Conservation (phyloP, 2,113 vertebrate species). For the Protomyctophum bolini region DNA sequence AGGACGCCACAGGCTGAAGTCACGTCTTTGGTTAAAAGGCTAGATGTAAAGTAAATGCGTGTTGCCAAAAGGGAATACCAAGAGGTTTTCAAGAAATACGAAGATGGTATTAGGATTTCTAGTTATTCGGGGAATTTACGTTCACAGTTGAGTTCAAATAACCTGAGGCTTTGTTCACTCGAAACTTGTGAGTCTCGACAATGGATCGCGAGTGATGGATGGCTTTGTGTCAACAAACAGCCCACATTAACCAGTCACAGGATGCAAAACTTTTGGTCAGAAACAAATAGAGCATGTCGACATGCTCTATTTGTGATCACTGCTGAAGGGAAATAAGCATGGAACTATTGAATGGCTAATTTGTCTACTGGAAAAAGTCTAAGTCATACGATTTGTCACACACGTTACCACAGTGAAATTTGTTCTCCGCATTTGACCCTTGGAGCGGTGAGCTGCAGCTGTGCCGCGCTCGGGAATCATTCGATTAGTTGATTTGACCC, state of each 20-base stretch:
- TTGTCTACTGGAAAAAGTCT: background rate
- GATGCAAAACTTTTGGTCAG: constrained; percentile 22
- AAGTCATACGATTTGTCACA: too few species aligned
- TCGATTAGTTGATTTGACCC: too few species aligned
- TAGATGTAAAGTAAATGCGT: background rate
- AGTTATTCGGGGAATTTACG: background rate
- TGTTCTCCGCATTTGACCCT: too few species aligned
- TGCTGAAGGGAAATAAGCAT: too few species aligned
- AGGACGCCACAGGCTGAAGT: background rate
- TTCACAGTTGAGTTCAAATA: background rate
- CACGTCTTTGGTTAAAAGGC: background rate
- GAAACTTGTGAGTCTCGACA: background rate
- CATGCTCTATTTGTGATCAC: too few species aligned
- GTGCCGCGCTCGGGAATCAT: too few species aligned
- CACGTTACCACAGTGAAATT: too few species aligned
- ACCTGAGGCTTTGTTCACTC: background rate
- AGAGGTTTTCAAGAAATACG: background rate
- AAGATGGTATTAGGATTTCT: background rate
- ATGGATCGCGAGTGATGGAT: background rate
- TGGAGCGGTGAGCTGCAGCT: too few species aligned
- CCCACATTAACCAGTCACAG: constrained; percentile 7
- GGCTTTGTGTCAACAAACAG: background rate
- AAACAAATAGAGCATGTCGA: background rate
- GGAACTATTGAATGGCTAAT: too few species aligned
- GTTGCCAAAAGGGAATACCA: background rate